Evolutionary conservation across 2,797 vertebrate species (phyloP).

Genomic region (Cottoperca gobio): DNA sequence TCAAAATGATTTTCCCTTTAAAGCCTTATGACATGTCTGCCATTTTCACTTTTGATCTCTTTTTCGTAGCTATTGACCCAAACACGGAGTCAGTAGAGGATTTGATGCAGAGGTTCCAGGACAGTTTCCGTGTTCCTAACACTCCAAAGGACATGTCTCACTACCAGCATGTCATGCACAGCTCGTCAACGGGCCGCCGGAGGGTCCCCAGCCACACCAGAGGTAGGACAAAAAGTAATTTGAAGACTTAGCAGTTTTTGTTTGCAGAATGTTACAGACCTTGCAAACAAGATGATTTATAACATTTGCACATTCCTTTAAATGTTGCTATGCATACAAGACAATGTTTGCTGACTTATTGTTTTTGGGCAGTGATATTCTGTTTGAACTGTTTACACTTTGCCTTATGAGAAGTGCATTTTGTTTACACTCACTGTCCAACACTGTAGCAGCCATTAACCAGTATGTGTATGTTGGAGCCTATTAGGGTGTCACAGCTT

Average conservation of each 20-base stretch:
- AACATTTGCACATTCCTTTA: neutral
- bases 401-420: neutral
- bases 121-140: constrained; percentile 93
- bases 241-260: neutral
- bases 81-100: constrained; percentile 94
- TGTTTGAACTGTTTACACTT: neutral
- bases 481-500: neutral
- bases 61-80: constrained; percentile 86
- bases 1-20: constrained; percentile 13
- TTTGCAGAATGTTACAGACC: neutral
- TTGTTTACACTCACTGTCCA: neutral
- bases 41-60: constrained; percentile 59
- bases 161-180: constrained; percentile 90
- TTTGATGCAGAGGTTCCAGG: constrained; percentile 98
- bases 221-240: constrained; percentile 82
- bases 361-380: neutral
- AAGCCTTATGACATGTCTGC: constrained; percentile 42
- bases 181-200: constrained; percentile 88
- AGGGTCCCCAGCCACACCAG: constrained; percentile 89
- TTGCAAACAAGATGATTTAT: neutral
- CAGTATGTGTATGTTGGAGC: constrained; percentile 1
- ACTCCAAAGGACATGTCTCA: constrained; percentile 93
- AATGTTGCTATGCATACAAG: neutral
- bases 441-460: neutral
- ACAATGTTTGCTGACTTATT: neutral